phyloP scores from a whole-genome alignment of 2,888 invertebrate species.

The Flexamia atlantica region DNA sequence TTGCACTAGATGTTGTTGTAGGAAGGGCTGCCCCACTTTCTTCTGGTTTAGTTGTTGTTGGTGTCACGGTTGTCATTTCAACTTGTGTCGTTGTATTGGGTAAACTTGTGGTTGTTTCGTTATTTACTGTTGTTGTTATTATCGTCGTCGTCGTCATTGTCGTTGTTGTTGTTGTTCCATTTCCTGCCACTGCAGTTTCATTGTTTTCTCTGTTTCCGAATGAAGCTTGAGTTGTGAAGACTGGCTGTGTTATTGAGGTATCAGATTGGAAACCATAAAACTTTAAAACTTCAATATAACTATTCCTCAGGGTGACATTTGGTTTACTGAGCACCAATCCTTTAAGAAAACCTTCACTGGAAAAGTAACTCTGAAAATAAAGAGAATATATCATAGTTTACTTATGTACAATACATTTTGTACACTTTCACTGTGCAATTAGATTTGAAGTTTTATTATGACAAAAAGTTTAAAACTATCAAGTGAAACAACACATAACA shows the following conservation, averaged over 20 bases:
- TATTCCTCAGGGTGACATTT: conserved; percentile 85
- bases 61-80: conserved; percentile 69
- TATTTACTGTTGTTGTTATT: conserved; percentile 67
- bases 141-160: conserved; percentile 71
- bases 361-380: conserved; percentile 86
- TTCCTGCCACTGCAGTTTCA: conserved; percentile 62
- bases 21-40: conserved; percentile 12
- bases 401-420: no score
- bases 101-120: no score
- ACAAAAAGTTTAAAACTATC: no score
- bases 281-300: conserved; percentile 84
- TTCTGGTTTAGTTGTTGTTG: conserved; percentile 66
- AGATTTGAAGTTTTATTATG: no score
- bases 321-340: conserved; percentile 89
- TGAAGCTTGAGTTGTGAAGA: not conserved
- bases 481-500: no score
- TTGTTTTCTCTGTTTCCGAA: not conserved
- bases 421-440: no score
- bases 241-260: conserved; percentile 45
- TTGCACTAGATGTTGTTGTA: conserved; percentile 46
- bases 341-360: conserved; percentile 89
- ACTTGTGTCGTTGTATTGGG: conserved; percentile 68
- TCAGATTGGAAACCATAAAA: conserved; percentile 89
- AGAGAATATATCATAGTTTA: not conserved
- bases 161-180: conserved; percentile 62